Percentiles rank a stretch among this genome's conserved stretches.
phyloP scores from a whole-genome alignment of 2,888 invertebrate genomes.

The Sphaerophoria rueppellii region DNA sequence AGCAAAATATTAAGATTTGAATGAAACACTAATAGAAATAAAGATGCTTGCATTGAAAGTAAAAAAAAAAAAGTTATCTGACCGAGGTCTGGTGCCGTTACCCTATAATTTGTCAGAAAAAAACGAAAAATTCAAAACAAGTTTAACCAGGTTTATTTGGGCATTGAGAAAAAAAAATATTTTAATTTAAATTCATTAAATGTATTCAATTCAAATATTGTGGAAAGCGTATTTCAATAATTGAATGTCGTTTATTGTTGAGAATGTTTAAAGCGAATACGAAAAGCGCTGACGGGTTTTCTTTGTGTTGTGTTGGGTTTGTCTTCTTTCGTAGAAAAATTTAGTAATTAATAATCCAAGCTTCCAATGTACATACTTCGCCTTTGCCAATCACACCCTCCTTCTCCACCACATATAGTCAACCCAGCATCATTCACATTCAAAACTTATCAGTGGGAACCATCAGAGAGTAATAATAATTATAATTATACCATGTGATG shows the following conservation, averaged over 20 bases:
- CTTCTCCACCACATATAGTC: neutral
- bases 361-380: neutral
- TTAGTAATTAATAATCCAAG: too few relatives aligned
- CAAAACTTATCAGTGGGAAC: slow-evolving; percentile 28
- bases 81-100: too few relatives aligned
- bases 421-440: slow-evolving; percentile 13
- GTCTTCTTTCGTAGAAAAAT: neutral
- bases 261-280: neutral
- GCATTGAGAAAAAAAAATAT: neutral
- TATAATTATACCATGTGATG: slow-evolving; percentile 19
- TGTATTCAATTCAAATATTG: neutral
- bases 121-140: slow-evolving; percentile 8
- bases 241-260: neutral
- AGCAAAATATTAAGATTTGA: too few relatives aligned
- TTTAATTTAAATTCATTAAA: slow-evolving; percentile 69
- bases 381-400: neutral
- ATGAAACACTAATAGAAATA: too few relatives aligned
- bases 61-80: too few relatives aligned
- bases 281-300: slow-evolving; percentile 18
- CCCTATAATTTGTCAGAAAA: neutral
- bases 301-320: neutral
- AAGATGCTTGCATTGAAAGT: too few relatives aligned
- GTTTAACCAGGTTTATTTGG: neutral
- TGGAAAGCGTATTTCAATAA: neutral
- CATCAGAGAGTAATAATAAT: slow-evolving; percentile 42